Conservation (phyloP, 2,113 vertebrate genomes). For the Microtus richardsoni region DNA sequence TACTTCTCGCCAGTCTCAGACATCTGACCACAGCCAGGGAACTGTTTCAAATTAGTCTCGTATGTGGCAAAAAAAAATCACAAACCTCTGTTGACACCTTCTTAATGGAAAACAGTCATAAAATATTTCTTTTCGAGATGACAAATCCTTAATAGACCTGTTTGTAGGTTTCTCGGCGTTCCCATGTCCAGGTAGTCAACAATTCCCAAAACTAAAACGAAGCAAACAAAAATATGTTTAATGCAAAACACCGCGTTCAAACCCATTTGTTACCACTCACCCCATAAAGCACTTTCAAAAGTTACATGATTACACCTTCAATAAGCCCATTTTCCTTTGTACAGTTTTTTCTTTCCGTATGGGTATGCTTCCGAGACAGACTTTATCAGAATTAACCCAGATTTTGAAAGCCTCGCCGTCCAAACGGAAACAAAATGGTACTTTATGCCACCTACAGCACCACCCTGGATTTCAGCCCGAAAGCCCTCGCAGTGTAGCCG, state of each 20-base stretch:
- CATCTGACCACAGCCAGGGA: slow-evolving; percentile 57
- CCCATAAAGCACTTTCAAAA: slow-evolving; percentile 41
- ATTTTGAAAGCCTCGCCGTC: neutral
- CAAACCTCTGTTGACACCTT: slow-evolving; percentile 57
- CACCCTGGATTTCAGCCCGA: slow-evolving; percentile 43
- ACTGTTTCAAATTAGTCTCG: slow-evolving; percentile 73
- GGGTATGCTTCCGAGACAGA: neutral
- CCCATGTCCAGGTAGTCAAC: slow-evolving; percentile 79
- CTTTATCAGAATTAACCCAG: neutral
- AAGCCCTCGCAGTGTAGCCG: neutral
- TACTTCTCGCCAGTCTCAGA: slow-evolving; percentile 60
- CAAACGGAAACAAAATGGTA: neutral
- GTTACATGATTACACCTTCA: neutral
- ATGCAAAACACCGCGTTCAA: slow-evolving; percentile 9
- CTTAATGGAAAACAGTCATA: slow-evolving; percentile 69
- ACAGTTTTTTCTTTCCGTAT: neutral
- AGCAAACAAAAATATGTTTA: slow-evolving; percentile 73
- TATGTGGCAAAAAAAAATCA: neutral
- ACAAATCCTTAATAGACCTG: slow-evolving; percentile 77
- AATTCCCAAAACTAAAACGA: slow-evolving; percentile 82
- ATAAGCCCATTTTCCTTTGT: slow-evolving; percentile 24
- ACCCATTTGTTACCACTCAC: neutral
- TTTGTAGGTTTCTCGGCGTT: slow-evolving; percentile 76
- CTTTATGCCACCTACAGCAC: neutral
- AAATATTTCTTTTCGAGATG: slow-evolving; percentile 65